Percentiles rank a stretch among this genome's conserved stretches.
Conservation (phyloP, 2,797 vertebrate species). For the Rallus crepitans region DNA sequence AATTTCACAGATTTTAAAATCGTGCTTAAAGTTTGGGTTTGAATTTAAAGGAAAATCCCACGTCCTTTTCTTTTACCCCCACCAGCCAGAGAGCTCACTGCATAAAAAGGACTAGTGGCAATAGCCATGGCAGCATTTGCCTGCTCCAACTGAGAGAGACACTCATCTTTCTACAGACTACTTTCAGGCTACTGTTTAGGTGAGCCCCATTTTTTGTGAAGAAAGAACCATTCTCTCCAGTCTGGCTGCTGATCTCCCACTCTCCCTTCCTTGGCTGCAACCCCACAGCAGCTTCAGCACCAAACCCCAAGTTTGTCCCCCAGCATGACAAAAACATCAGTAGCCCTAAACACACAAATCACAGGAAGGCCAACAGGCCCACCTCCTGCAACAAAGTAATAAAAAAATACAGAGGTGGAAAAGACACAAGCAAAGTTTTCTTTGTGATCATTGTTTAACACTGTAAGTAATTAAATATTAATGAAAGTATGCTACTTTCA, state of each 20-base stretch:
- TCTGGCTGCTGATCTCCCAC: not conserved
- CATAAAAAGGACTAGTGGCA: not conserved
- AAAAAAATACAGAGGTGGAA: constrained; percentile 58
- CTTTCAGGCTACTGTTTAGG: not conserved
- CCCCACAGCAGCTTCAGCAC: not conserved
- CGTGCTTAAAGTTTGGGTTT: not conserved
- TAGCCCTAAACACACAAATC: constrained; percentile 48
- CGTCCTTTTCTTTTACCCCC: not conserved
- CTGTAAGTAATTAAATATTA: constrained; percentile 85
- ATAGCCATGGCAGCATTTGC: not conserved
- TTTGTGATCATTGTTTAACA: constrained; percentile 84
- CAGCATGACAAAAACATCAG: not conserved
- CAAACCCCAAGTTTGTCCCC: not conserved
- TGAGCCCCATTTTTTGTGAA: not conserved
- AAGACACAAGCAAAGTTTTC: constrained; percentile 78
- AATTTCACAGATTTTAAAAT: constrained; percentile 6
- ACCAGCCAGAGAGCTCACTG: not conserved
- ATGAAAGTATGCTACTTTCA: constrained; percentile 85
- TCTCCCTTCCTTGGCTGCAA: fast-evolving
- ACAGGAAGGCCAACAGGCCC: constrained; percentile 35
- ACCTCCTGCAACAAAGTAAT: constrained; percentile 50
- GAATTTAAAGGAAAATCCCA: not conserved
- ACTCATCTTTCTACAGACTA: not conserved
- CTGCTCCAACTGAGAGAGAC: not conserved
- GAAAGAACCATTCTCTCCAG: not conserved